Conservation (phyloP, 1,140 invertebrate genomes). For the Euura saliciscinereae region DNA sequence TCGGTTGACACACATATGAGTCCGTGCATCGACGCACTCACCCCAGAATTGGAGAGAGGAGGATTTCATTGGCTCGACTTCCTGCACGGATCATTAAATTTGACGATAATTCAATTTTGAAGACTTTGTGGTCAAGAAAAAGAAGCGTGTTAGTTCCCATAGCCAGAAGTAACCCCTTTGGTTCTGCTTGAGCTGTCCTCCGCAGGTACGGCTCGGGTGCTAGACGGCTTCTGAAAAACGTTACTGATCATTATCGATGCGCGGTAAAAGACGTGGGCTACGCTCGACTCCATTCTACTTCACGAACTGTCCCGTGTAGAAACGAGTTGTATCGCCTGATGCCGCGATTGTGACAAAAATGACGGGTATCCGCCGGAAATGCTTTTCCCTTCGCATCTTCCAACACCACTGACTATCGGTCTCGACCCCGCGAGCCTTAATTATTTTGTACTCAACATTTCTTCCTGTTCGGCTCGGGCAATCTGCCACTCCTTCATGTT, state of each 20-base stretch:
- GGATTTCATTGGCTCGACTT: too few species aligned
- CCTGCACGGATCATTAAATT: too few species aligned
- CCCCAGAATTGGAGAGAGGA: too few species aligned
- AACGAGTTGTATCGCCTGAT: slow-evolving; percentile 46
- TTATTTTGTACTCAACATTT: slow-evolving; percentile 49
- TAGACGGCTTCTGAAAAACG: slow-evolving; percentile 20
- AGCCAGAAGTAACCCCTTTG: slow-evolving; percentile 4
- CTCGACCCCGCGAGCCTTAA: slow-evolving; percentile 30
- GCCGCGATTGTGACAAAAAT: slow-evolving; percentile 61
- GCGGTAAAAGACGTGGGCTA: slow-evolving; percentile 38
- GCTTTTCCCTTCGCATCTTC: slow-evolving; percentile 28
- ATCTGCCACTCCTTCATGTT: background rate
- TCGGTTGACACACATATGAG: background rate
- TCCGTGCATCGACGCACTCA: too few species aligned
- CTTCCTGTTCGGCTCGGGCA: slow-evolving; percentile 20
- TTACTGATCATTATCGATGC: slow-evolving; percentile 55
- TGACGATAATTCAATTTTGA: too few species aligned
- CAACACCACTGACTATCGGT: slow-evolving; percentile 18
- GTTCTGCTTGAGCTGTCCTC: slow-evolving; percentile 16
- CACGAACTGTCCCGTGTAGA: background rate
- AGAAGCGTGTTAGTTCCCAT: background rate
- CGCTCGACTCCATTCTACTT: background rate
- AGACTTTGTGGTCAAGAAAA: background rate
- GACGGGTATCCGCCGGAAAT: slow-evolving; percentile 58
- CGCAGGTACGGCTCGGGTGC: slow-evolving; percentile 21